Percentiles rank a stretch among this genome's conserved stretches.
phyloP scores from a whole-genome alignment of 2,888 invertebrate genomes.

The Xestia xanthographa region DNA sequence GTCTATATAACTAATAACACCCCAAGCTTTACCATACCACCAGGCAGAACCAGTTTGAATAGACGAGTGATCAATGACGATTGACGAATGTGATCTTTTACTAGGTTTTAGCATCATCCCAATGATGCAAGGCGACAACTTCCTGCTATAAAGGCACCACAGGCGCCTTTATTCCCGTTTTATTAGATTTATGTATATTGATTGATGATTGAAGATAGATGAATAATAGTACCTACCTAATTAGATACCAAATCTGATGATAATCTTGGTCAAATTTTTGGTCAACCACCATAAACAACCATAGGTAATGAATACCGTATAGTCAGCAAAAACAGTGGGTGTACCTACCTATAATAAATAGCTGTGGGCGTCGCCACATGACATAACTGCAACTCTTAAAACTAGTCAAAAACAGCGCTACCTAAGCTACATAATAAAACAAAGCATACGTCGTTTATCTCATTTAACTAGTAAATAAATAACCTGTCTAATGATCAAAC shows the following conservation, averaged over 20 bases:
- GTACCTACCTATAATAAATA: too few relatives aligned
- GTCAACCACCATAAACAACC: neutral
- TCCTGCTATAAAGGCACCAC: neutral
- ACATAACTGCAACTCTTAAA: neutral
- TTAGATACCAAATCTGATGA: too few relatives aligned
- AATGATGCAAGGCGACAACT: constrained; percentile 2
- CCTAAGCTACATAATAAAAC: too few relatives aligned
- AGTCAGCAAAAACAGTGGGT: neutral
- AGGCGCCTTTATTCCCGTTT: neutral
- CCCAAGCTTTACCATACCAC: neutral
- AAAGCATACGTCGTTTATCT: neutral
- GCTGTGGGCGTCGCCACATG: neutral
- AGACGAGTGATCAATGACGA: too few relatives aligned
- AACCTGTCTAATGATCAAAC: constrained; percentile 8
- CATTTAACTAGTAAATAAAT: constrained; percentile 8
- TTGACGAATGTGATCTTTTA: too few relatives aligned
- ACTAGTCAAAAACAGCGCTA: too few relatives aligned
- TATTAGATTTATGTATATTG: neutral
- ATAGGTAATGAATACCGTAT: neutral
- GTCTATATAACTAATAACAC: neutral
- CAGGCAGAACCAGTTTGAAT: neutral
- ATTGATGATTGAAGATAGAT: neutral
- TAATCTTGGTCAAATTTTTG: neutral
- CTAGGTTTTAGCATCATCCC: too few relatives aligned
- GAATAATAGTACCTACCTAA: too few relatives aligned